Base-by-base conservation (phyloP, 2,888 invertebrate genomes). In the Didymodactylos carnosus region DNA sequence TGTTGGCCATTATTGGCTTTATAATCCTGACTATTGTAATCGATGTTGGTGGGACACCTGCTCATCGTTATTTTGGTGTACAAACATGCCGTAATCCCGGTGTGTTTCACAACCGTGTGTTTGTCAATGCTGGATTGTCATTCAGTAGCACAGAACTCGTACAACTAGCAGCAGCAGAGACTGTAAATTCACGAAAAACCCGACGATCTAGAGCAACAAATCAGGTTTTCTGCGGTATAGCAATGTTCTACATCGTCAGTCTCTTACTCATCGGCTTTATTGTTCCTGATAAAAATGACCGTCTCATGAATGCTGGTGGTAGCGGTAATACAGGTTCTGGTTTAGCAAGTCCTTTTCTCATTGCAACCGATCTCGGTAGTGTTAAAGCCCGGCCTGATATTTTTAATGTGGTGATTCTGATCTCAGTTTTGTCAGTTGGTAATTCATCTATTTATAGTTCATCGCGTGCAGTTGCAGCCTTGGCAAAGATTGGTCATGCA, bases 401-500 rank as follows among this genome's bases (percentile, higher is more conserved):
- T 35, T 72, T 72, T 27, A 72, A 72, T 53, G 72, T 23, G n/a
- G 49, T 72, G 49, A 72, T 72, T 53, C 72, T 72, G 7, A 35
- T 39, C 8, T 39, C 72, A n/a, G 72, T 72, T 19, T 19, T 72
- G 19, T 72, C 72, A 19, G 72, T 72, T 3, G 72, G 72, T 27
- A 72, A 72, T 53, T 72, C 72, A 5, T 46, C 72, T 3, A 49
- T 72, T 5, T 72, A 72, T 53, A 49, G 72, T 23, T 39, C 72
- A 29, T 72, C 72, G 14, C 72, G 72, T 16, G 49, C 72, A 13
- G 25, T 72, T 3, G n/a, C 25, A 16, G 72, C 72, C 23, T 35
- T 72, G n/a, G 72, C 72, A 39, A 35, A 46, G 13, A 41, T 19
- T 35, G 49, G 49, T 53, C 72, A 72, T 27, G 72, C 72, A n/a